These are phyloP conservation scores for Psylliodes chrysocephalus DNA, from an alignment of 2,888 invertebrate species.

Conservation along the genomic window DNA sequence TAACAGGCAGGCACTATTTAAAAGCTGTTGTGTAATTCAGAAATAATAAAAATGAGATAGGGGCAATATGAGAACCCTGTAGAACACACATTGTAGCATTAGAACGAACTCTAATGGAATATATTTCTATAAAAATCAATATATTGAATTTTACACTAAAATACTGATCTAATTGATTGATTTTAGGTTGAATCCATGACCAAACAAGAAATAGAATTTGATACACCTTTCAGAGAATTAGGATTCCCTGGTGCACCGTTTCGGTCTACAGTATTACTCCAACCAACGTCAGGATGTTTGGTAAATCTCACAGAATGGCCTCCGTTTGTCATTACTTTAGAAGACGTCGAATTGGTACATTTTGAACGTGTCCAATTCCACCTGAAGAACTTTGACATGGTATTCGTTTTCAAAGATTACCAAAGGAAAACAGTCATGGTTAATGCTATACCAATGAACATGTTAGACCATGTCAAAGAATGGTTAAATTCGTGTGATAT, in stretches of 20 bases:
- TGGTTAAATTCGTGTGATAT: constrained; percentile 83
- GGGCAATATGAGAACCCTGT: too few relatives aligned
- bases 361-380: constrained; percentile 99
- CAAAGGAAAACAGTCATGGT: constrained; percentile 94
- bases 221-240: constrained; percentile 96
- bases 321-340: constrained; percentile 97
- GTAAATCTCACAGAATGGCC: constrained; percentile 99
- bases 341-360: constrained; percentile 97
- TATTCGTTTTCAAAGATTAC: constrained; percentile 99
- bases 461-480: constrained; percentile 99
- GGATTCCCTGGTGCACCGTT: constrained; percentile 98
- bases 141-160: too few relatives aligned
- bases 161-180: background rate
- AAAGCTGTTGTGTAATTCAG: too few relatives aligned
- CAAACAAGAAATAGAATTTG: constrained; percentile 97
- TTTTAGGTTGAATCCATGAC: constrained; percentile 86
- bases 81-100: too few relatives aligned
- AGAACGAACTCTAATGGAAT: too few relatives aligned
- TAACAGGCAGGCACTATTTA: too few relatives aligned
- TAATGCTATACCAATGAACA: constrained; percentile 99
- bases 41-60: too few relatives aligned
- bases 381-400: constrained; percentile 99
- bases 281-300: constrained; percentile 97
- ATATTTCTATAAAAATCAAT: too few relatives aligned
- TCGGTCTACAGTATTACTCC: constrained; percentile 93